phyloP scores from a whole-genome alignment of 2,113 vertebrate genomes.

The Trematocara stigmaticum region DNA sequence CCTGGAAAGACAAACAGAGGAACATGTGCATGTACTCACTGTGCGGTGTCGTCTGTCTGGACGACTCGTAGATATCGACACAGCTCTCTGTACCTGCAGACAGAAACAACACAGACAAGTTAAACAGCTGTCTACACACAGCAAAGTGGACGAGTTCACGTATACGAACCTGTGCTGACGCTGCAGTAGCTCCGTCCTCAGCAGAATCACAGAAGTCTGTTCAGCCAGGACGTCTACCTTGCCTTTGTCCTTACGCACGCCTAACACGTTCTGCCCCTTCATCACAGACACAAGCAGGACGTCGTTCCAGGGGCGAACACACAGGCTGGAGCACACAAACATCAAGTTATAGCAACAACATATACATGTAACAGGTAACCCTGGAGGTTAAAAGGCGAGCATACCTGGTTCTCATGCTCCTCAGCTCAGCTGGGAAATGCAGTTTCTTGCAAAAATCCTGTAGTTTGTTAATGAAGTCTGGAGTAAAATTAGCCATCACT shows the following conservation, averaged over 20 bases:
- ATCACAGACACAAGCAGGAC: conserved; percentile 75
- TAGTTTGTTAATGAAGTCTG: conserved; percentile 68
- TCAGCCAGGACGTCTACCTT: conserved; percentile 72
- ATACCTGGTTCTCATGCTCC: conserved; percentile 65
- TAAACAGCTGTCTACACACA: no score
- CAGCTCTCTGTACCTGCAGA: conserved; percentile 69
- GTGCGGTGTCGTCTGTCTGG: neutral
- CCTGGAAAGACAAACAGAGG: neutral
- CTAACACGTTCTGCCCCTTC: conserved; percentile 78
- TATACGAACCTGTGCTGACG: conserved; percentile 57
- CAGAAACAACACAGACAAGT: neutral
- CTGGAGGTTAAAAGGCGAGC: neutral
- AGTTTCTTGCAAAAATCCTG: conserved; percentile 67
- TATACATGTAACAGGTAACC: neutral
- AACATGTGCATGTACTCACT: conserved; percentile 20
- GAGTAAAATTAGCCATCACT: conserved; percentile 69
- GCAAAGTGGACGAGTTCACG: neutral
- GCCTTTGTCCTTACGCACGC: conserved; percentile 67
- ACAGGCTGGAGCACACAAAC: conserved; percentile 57
- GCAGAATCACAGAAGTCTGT: conserved; percentile 56
- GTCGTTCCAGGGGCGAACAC: conserved; percentile 76
- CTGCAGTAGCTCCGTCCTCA: conserved; percentile 68
- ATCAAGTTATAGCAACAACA: neutral
- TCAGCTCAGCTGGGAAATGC: conserved; percentile 61
- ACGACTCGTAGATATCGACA: conserved; percentile 69